phyloP scores from a whole-genome alignment of 2,797 vertebrate species.

The Kryptopterus vitreolus region DNA sequence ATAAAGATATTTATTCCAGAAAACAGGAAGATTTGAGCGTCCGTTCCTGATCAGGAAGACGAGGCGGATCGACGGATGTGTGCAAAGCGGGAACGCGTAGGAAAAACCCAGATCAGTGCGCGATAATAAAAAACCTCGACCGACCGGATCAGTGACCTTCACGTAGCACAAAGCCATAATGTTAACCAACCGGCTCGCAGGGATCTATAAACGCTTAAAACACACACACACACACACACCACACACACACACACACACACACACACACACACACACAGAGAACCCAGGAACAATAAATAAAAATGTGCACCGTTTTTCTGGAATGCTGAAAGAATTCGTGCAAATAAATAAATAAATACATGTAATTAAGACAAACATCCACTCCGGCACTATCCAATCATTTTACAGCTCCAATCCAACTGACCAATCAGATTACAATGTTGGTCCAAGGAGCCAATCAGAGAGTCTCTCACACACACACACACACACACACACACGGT shows the following conservation, averaged over 20 bases:
- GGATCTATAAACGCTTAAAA: neutral
- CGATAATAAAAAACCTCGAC: slow-evolving; percentile 14
- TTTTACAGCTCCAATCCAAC: no score
- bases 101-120: neutral
- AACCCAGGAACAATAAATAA: no score
- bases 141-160: slow-evolving; percentile 16
- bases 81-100: neutral
- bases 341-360: neutral
- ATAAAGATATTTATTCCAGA: no score
- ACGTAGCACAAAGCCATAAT: neutral
- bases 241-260: no score
- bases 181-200: slow-evolving; percentile 31
- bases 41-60: neutral
- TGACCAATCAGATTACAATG: no score
- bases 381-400: no score
- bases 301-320: no score
- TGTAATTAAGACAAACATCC: neutral
- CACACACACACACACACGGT: no score
- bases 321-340: neutral
- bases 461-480: no score
- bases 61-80: neutral
- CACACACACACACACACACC: neutral
- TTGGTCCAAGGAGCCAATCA: no score
- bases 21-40: no score
- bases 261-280: neutral